Evolutionary conservation across 2,888 invertebrate species (phyloP).

Genomic region (Cheilosia urbana): DNA sequence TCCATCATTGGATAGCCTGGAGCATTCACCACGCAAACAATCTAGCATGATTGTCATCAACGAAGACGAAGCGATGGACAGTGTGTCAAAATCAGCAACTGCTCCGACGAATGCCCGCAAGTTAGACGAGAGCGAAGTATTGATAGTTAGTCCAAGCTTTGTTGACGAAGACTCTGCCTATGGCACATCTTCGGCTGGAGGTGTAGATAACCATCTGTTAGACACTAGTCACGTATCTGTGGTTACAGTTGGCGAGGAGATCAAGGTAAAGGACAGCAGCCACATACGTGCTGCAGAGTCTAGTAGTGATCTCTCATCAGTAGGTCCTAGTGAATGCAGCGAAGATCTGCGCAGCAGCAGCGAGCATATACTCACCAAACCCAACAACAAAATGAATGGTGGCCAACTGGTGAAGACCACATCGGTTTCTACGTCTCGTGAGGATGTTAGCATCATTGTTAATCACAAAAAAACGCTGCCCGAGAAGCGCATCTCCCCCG

Average conservation of each 20-base stretch:
- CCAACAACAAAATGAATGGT: constrained; percentile 70
- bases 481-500: constrained; percentile 85
- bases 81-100: constrained; percentile 77
- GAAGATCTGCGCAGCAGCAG: constrained; percentile 66
- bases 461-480: constrained; percentile 82
- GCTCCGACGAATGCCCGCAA: constrained; percentile 85
- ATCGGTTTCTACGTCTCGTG: constrained; percentile 75
- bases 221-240: constrained; percentile 97
- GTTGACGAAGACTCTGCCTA: constrained; percentile 88
- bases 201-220: constrained; percentile 81
- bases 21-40: constrained; percentile 84
- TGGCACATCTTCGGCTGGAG: constrained; percentile 80
- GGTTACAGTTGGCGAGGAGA: constrained; percentile 93
- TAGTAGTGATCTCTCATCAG: constrained; percentile 78
- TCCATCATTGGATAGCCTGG: constrained; percentile 90
- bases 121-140: constrained; percentile 93
- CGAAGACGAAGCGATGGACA: constrained; percentile 74
- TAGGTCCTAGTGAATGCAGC: constrained; percentile 66
- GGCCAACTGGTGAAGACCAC: constrained; percentile 66
- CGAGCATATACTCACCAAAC: constrained; percentile 65
- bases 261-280: constrained; percentile 90
- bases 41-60: constrained; percentile 82
- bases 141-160: constrained; percentile 90
- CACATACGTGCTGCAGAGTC: constrained; percentile 77
- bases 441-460: constrained; percentile 83